A percentile compares a stretch with the other conserved stretches of the same genome.
These are phyloP conservation scores for Anas acuta DNA, from an alignment of 2,797 vertebrate species.

Conservation along the genomic window DNA sequence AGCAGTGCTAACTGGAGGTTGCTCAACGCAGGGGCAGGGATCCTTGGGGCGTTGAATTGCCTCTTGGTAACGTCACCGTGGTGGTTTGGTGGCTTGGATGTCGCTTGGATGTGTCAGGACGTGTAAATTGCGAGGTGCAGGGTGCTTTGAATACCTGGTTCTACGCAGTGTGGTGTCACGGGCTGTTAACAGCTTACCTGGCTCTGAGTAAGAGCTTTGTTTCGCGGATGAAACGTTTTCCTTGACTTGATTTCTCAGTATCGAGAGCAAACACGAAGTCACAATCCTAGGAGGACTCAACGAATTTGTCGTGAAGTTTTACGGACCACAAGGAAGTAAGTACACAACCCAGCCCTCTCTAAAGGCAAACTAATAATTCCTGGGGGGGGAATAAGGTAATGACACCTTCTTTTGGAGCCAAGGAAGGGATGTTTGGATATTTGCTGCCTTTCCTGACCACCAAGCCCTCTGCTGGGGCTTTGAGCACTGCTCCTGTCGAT, in stretches of 20 bases:
- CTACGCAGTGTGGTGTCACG: not conserved
- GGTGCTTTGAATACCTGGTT: not conserved
- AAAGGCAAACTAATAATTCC: not conserved
- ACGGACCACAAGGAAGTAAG: slow-evolving; percentile 99
- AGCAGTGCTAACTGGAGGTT: not conserved
- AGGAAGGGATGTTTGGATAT: not conserved
- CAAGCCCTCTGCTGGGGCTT: not conserved
- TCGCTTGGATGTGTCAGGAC: not conserved
- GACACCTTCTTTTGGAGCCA: not conserved
- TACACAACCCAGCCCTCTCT: slow-evolving; percentile 37
- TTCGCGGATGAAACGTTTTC: slow-evolving; percentile 50
- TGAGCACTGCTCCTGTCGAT: not conserved
- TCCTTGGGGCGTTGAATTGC: not conserved
- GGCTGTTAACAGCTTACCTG: not conserved
- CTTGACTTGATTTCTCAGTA: slow-evolving; percentile 84
- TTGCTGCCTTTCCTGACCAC: not conserved
- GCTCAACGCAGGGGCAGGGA: not conserved
- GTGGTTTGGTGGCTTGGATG: not conserved
- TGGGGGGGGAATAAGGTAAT: not conserved
- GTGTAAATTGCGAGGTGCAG: not conserved
- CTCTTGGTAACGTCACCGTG: not conserved
- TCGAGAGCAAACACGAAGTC: slow-evolving; percentile 98
- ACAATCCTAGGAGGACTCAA: slow-evolving; percentile 98
- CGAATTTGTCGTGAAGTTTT: slow-evolving; percentile 99
- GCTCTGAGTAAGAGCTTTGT: not conserved